Evolutionary conservation across 2,888 invertebrate genomes (phyloP).

Genomic region (Alcis repandata): DNA sequence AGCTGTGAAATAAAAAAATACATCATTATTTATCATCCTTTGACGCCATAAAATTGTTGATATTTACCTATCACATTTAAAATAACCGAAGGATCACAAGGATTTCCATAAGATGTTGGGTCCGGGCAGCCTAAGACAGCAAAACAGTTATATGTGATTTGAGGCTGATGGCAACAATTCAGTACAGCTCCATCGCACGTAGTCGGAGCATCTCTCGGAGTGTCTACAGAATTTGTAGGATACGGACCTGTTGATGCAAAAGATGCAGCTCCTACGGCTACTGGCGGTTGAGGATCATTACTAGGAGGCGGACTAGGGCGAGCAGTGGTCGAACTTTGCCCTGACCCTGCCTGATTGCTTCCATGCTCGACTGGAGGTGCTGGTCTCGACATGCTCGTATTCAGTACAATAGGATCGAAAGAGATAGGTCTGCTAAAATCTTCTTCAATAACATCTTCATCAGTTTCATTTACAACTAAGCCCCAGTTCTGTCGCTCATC

Average conservation of each 20-base stretch:
- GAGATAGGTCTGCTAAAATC: constrained; percentile 67
- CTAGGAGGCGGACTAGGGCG: constrained; percentile 30
- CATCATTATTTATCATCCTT: constrained; percentile 45
- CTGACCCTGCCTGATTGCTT: constrained; percentile 55
- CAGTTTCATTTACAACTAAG: constrained; percentile 58
- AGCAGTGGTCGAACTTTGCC: constrained; percentile 30
- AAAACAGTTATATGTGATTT: constrained; percentile 69
- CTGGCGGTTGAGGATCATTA: constrained; percentile 17
- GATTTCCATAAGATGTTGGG: constrained; percentile 69
- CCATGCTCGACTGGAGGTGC: constrained; percentile 71
- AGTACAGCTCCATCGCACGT: constrained; percentile 71
- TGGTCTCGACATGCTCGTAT: constrained; percentile 54
- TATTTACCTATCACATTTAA: constrained; percentile 65
- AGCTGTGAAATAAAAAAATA: constrained; percentile 19
- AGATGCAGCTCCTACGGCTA: constrained; percentile 4
- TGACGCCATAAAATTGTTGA: constrained; percentile 64
- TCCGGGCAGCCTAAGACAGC: constrained; percentile 75
- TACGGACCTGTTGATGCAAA: constrained; percentile 22
- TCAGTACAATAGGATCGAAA: constrained; percentile 61
- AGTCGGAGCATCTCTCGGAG: constrained; percentile 50
- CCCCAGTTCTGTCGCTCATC: constrained; percentile 76
- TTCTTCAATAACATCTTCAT: constrained; percentile 51
- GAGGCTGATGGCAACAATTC: constrained; percentile 68
- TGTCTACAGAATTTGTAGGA: constrained; percentile 30
- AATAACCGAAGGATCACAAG: constrained; percentile 65